Evolutionary conservation across 1,140 invertebrate genomes (phyloP), one percentile per base, ranked within the genome.

Genomic region (Drosophila setifemur): DNA sequence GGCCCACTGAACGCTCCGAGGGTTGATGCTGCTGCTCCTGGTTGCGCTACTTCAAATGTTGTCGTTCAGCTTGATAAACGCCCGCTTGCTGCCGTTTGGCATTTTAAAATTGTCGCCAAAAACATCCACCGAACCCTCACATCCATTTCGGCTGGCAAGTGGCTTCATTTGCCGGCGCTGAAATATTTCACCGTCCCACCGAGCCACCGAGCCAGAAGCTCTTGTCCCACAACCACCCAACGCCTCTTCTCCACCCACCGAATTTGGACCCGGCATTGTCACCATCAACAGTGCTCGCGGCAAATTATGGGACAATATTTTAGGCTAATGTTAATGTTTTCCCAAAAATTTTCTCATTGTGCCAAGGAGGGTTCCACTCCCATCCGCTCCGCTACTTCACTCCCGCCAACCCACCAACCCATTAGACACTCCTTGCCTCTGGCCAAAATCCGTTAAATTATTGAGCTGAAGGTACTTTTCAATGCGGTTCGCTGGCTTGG

Each of bases 251-350:
- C n/a, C 14, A 42, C 11, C 23, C 60, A 23, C 14, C 8, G 61
- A 67, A 44, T 37, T 67, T 67, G 63, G 60, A 55, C 54, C 43
- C 57, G 33, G 74, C 70, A 77, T 85, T 85, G 79, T 86, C 81
- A 85, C 70, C 81, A 81, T 86, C 75, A 81, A 66, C 74, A 77
- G 68, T 70, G 83, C 85, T 81, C 61, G 85, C 77, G 85, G 85
- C 85, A 88, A 88, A 88, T 88, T 88, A 88, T 88, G 85, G 85
- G 74, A 88, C 79, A 88, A 88, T 88, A 88, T 88, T 88, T 88
- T 88, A 88, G 75, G 85, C 85, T 88, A 88, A 88, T 88, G 85
- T 88, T 88, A 88, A 88, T 88, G 85, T 88, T 87, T 87, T 86
- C 81, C 81, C 81, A 86, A 86, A 86, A 86, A 86, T 86, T 39